Conservation (phyloP, 2,113 vertebrate genomes). For the Tragelaphus imberbis region DNA sequence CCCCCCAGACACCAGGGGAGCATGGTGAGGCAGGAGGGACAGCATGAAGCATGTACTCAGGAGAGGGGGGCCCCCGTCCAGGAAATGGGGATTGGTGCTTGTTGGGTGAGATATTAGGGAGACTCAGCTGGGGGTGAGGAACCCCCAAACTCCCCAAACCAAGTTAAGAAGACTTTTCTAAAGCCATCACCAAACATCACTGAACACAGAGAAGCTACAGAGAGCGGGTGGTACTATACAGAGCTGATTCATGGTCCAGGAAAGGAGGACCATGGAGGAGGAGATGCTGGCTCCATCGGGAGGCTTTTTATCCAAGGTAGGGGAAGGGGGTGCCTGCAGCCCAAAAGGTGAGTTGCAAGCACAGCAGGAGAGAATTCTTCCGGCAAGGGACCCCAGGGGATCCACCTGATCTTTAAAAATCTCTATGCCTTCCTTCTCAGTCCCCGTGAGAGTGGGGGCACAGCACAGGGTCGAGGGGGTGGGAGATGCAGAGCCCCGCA, state of each 20-base stretch:
- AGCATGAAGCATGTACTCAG: too few relatives aligned
- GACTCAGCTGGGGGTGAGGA: neutral
- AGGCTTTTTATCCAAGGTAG: neutral
- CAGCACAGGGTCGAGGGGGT: neutral
- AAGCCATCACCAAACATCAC: neutral
- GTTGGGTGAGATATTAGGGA: neutral
- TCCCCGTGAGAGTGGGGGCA: neutral
- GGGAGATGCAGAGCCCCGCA: fast-evolving
- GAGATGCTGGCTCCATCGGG: fast-evolving
- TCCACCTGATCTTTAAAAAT: neutral
- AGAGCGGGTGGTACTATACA: fast-evolving
- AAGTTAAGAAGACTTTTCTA: neutral
- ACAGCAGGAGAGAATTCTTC: neutral
- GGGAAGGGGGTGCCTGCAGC: neutral
- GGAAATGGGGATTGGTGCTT: neutral
- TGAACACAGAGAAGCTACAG: neutral
- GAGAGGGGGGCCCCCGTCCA: neutral
- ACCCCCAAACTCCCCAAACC: neutral
- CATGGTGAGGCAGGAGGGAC: neutral
- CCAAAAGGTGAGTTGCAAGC: neutral
- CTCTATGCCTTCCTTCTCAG: neutral
- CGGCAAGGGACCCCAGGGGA: fast-evolving
- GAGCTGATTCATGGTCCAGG: neutral
- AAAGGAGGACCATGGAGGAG: neutral
- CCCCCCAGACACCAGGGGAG: fast-evolving